Evolutionary conservation across 2,797 vertebrate genomes (phyloP), one percentile per base, ranked within the genome.

Genomic region (Anableps anableps): DNA sequence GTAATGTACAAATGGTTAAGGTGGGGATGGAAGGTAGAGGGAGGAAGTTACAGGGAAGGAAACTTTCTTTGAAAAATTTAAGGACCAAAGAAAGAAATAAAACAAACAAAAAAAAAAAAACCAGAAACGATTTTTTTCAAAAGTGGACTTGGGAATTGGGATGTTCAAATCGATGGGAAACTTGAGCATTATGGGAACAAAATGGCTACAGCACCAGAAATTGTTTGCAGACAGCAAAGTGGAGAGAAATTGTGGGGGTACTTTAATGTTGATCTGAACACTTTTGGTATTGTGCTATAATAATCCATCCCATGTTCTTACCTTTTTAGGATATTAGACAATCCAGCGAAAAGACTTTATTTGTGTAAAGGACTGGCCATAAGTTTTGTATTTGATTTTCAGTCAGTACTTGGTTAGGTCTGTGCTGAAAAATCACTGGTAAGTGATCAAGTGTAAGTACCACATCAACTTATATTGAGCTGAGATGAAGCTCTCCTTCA

Each of bases 41-140:
- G 88, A 75, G 29, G 74, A 78, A 90, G 86, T 90, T 88, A 7
- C 5, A 47, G 74, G 74, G 68, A 89, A 77, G n/a, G 72, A 78
- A 90, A 88, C 89, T 89, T 79, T 79, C 83, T 90, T 87, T 83
- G 55, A 70, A 79, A 86, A 88, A 93, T 83, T 74, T 53, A 79
- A 71, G 58, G 58, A 71, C 70, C 75, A 74, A 38, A 78, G 68
- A 72, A 79, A 82, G 79, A 66, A 84, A 84, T 34, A 62, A 73
- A 88, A 83, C 78, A 80, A n/a, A 50, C 77, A 88, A 80, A 84
- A 86, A 78, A 11, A 87, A 8, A 4, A n/a, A n/a, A n/a, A n/a
- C n/a, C n/a, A n/a, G n/a, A n/a, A n/a, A n/a, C n/a, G n/a, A n/a
- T n/a, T 14, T 51, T 31, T 50, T 38, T 8, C 34, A 58, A 16